Evolutionary conservation across 2,797 vertebrate genomes (phyloP).

Genomic region (Melanotaenia maccullochi): DNA sequence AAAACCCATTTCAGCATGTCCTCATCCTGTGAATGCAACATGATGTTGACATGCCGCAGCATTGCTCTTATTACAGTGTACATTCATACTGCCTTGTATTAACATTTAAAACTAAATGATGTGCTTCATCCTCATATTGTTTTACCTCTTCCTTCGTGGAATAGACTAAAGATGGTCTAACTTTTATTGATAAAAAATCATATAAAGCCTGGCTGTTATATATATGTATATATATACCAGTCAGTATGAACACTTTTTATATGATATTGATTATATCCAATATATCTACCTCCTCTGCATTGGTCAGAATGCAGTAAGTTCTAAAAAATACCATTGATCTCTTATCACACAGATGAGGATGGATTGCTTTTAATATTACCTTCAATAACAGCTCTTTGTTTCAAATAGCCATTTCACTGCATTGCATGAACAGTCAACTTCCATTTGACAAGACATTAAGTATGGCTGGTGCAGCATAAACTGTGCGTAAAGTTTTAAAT

Average conservation of each 20-base stretch:
- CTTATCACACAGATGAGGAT: conserved; percentile 72
- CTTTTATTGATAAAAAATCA: conserved; percentile 28
- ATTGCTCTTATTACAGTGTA: conserved; percentile 18
- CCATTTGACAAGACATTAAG: conserved; percentile 72
- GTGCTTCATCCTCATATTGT: conserved; percentile 26
- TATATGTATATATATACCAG: too few relatives aligned
- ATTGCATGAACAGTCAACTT: conserved; percentile 69
- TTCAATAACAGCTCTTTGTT: conserved; percentile 61
- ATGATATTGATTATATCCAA: conserved; percentile 69
- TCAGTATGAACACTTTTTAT: too few relatives aligned
- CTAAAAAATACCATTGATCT: conserved; percentile 61
- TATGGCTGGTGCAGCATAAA: conserved; percentile 49
- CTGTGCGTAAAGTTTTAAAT: conserved; percentile 60
- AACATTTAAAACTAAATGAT: conserved; percentile 12
- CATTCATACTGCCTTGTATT: conserved; percentile 7
- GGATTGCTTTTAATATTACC: conserved; percentile 78
- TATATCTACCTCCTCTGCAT: conserved; percentile 65
- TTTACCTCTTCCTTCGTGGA: conserved; percentile 30
- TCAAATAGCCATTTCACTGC: conserved; percentile 66
- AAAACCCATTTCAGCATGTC: conserved; percentile 21
- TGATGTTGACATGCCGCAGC: conserved; percentile 3
- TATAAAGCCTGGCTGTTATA: too few relatives aligned
- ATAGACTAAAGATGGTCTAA: conserved; percentile 30
- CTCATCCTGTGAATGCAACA: conserved; percentile 14
- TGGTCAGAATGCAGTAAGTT: conserved; percentile 49